These are phyloP conservation scores for Poeciliopsis prolifica DNA, from an alignment of 2,113 vertebrate genomes.

Conservation along the genomic window DNA sequence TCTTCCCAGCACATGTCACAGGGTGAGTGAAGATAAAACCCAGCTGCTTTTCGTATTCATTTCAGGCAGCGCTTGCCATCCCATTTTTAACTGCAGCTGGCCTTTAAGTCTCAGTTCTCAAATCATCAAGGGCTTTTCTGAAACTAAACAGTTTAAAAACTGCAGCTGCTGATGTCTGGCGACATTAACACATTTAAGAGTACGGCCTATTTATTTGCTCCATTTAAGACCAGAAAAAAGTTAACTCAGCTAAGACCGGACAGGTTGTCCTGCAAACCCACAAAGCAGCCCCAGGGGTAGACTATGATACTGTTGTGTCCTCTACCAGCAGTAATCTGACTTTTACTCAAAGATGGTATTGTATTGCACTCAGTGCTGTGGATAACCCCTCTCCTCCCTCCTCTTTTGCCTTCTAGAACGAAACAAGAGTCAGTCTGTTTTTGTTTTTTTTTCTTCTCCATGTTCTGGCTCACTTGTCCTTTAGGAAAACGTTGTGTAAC, in stretches of 20 bases:
- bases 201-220: not conserved
- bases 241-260: slow-evolving; percentile 4
- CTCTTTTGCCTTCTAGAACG: slow-evolving; percentile 49
- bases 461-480: slow-evolving; percentile 68
- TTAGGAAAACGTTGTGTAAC: slow-evolving; percentile 72
- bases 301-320: slow-evolving; percentile 40
- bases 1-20: slow-evolving; percentile 72
- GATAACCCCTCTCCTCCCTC: slow-evolving; percentile 58
- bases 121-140: slow-evolving; percentile 54
- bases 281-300: slow-evolving; percentile 51
- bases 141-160: slow-evolving; percentile 59
- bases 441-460: slow-evolving; percentile 43
- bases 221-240: slow-evolving; percentile 2
- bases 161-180: slow-evolving; percentile 27
- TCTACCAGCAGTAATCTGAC: slow-evolving; percentile 39
- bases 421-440: slow-evolving; percentile 75
- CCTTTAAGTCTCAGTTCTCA: slow-evolving; percentile 56
- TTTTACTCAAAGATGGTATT: slow-evolving; percentile 72
- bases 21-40: slow-evolving; percentile 68
- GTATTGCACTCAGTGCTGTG: slow-evolving; percentile 49
- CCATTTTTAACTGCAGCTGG: slow-evolving; percentile 65
- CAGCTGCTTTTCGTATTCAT: slow-evolving; percentile 76
- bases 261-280: slow-evolving; percentile 41
- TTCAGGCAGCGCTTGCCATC: slow-evolving; percentile 67
- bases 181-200: slow-evolving; percentile 33